These are phyloP conservation scores for Orchesella cincta DNA, from an alignment of 1,140 invertebrate species.

Conservation along the genomic window DNA sequence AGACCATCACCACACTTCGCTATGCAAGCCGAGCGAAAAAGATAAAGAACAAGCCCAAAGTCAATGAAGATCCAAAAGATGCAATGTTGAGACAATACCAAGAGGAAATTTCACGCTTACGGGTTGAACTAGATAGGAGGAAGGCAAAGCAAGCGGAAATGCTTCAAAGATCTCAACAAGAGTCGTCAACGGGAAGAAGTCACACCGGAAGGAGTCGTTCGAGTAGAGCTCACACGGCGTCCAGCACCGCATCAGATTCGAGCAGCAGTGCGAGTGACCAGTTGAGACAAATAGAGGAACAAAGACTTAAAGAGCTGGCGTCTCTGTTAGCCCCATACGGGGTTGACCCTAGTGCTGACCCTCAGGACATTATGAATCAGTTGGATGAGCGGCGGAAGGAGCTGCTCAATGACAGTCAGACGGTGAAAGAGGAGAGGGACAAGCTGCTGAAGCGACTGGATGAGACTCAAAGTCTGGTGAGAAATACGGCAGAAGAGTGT, in stretches of 20 bases:
- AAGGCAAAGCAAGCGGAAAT: conserved; percentile 62
- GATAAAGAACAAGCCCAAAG: conserved; percentile 92
- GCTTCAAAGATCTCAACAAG: conserved; percentile 55
- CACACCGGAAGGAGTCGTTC: background rate
- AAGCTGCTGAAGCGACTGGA: conserved; percentile 64
- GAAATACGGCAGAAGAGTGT: conserved; percentile 62
- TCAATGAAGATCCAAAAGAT: conserved; percentile 95
- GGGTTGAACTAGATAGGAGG: conserved; percentile 64
- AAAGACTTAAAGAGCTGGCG: conserved; percentile 51
- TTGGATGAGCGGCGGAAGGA: conserved; percentile 61
- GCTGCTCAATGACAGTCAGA: conserved; percentile 60
- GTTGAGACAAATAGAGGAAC: conserved; percentile 44
- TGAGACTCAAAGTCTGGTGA: conserved; percentile 62
- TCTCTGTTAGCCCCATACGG: conserved; percentile 42
- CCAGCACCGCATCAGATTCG: conserved; percentile 23
- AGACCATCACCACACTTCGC: conserved; percentile 86
- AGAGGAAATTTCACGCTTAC: conserved; percentile 74
- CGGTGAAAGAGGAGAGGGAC: conserved; percentile 64
- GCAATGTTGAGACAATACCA: conserved; percentile 84
- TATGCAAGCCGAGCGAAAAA: conserved; percentile 93
- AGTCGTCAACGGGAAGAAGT: background rate
- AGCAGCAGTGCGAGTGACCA: conserved; percentile 1
- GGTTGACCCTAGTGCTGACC: conserved; percentile 33
- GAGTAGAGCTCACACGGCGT: conserved; percentile 4
- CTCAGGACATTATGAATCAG: conserved; percentile 46